Base-by-base conservation (phyloP, 2,888 invertebrate genomes). In the Eupsilia transversa region DNA sequence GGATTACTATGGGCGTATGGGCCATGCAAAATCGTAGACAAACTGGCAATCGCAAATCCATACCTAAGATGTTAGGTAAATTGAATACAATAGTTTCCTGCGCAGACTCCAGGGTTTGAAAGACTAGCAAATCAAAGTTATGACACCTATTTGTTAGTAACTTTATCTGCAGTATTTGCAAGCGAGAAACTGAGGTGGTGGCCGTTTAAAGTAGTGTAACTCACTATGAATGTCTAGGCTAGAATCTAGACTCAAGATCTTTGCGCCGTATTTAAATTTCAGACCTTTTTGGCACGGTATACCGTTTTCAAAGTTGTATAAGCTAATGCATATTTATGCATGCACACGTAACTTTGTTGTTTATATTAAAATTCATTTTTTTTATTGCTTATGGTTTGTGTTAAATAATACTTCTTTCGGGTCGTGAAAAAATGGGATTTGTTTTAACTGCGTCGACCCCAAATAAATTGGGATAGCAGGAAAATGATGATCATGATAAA, bases 271-370 rank as follows among this genome's bases (percentile, higher is more conserved):
- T 79, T 82, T 75, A 49, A 75, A 72, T 72, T 72, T 61, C 46
- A 52, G 49, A 73, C 66, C 71, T 75, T 72, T 83, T 85, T 78
- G 76, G 85, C 80, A 68, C 68, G 68, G 43, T 33, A 27, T 75
- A 74, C 77, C 46, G 72, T 61, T 76, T 65, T 12, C 49, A 23
- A 76, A 63, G 46, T 71, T 72, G 73, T 65, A 70, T 84, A 84
- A 66, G 70, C 49, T 72, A 72, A 74, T 60, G 61, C 67, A 72
- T 72, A 33, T 49, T 77, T 83, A 83, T 81, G 76, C 68, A 74
- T 71, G 72, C 46, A 78, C 75, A 74, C 72, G 75, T 74, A 38
- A 27, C 56, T 49, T 43, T 49, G 30, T 59, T 54, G 14, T 64
- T 80, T 80, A 54, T 70, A 54, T 41, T 61, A 30, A 81, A 71